Conservation (phyloP, 2,113 vertebrate genomes). For the Eptatretus burgeri region DNA sequence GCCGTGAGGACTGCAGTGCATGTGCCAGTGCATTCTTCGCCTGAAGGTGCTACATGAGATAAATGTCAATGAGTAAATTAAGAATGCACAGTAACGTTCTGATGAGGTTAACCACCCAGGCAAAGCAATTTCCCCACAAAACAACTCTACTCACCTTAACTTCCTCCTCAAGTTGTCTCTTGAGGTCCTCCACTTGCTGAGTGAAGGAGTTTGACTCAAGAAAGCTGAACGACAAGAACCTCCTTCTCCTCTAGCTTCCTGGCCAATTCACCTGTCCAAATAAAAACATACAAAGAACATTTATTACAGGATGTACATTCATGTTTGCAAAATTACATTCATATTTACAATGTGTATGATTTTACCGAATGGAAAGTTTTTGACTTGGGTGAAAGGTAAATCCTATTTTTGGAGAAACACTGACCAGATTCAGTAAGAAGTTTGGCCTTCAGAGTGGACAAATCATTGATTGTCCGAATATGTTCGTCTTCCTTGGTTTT, state of each 20-base stretch:
- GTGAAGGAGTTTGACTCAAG: conserved; percentile 31
- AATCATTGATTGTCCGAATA: conserved; percentile 2
- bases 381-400: no score
- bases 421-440: neutral
- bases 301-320: no score
- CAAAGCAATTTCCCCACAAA: no score
- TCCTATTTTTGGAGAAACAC: neutral
- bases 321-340: no score
- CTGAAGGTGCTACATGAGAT: conserved; percentile 7
- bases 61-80: neutral
- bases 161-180: conserved; percentile 39
- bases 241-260: conserved; percentile 40
- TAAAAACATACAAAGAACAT: neutral
- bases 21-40: conserved; percentile 13
- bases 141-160: conserved; percentile 17
- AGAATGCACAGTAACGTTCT: no score
- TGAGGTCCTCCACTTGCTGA: conserved; percentile 41
- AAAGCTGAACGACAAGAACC: conserved; percentile 32
- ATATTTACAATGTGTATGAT: no score
- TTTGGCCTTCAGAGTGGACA: neutral
- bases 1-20: conserved; percentile 10
- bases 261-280: conserved; percentile 16
- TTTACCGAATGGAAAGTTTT: no score
- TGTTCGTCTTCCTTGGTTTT: conserved; percentile 3
- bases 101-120: no score